phyloP scores from a whole-genome alignment of 2,888 invertebrate species.

The Anorthoa munda region DNA sequence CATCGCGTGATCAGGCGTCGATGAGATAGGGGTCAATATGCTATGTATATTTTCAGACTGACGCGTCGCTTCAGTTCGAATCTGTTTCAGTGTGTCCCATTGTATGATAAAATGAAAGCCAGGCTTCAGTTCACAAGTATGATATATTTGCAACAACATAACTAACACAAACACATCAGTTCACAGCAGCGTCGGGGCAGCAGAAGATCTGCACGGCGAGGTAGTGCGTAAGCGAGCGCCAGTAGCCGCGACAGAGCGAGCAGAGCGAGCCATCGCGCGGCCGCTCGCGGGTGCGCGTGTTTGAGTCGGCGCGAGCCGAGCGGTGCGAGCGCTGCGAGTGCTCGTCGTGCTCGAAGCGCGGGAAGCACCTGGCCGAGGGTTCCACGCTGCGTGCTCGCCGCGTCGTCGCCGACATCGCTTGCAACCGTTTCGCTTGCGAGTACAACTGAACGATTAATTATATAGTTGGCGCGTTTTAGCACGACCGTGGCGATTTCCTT shows the following conservation, averaged over 20 bases:
- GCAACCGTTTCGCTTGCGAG: slow-evolving; percentile 79
- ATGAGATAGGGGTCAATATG: no score
- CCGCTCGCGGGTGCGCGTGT: slow-evolving; percentile 26
- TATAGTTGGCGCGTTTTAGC: not conserved
- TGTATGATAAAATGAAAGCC: slow-evolving; percentile 8
- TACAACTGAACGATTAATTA: slow-evolving; percentile 71
- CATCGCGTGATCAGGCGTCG: no score
- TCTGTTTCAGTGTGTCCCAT: no score
- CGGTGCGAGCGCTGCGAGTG: slow-evolving; percentile 14
- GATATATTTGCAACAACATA: slow-evolving; percentile 55
- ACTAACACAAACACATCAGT: slow-evolving; percentile 40
- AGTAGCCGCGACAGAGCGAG: slow-evolving; percentile 79
- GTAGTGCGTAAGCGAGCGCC: slow-evolving; percentile 77
- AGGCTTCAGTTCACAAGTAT: slow-evolving; percentile 16
- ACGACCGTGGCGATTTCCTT: not conserved
- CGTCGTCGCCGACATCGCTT: slow-evolving; percentile 62
- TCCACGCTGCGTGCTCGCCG: slow-evolving; percentile 58
- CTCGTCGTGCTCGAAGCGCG: slow-evolving; percentile 25
- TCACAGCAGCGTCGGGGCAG: slow-evolving; percentile 44
- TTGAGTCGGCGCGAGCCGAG: slow-evolving; percentile 14
- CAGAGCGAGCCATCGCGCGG: slow-evolving; percentile 70
- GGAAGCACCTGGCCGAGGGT: slow-evolving; percentile 32
- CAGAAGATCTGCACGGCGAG: slow-evolving; percentile 70
- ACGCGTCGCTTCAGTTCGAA: no score
- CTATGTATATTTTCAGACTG: no score